A percentile compares a stretch with the other conserved stretches of the same genome.
These are phyloP conservation scores for Synodontis membranacea DNA, from an alignment of 2,113 vertebrate genomes.

Conservation along the genomic window DNA sequence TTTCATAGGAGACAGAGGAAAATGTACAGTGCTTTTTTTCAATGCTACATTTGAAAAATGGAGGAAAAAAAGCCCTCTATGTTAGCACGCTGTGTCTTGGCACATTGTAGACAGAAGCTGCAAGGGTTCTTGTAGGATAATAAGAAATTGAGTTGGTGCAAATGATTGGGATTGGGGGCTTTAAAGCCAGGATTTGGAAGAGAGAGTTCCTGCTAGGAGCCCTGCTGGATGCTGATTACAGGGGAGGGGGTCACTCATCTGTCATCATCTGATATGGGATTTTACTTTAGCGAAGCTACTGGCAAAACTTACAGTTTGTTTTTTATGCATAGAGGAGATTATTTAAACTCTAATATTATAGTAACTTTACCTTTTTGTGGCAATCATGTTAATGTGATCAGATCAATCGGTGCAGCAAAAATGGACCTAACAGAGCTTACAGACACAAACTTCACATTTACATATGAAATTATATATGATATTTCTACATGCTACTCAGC, in stretches of 20 bases:
- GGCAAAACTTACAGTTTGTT: not conserved
- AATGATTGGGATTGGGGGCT: conserved; percentile 56
- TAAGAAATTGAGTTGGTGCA: conserved; percentile 41
- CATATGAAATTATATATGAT: too few species aligned
- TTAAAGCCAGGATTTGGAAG: conserved; percentile 15
- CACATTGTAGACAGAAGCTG: not conserved
- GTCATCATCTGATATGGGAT: conserved; percentile 30
- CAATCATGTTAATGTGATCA: not conserved
- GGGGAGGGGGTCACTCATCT: conserved; percentile 51
- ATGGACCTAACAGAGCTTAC: not conserved
- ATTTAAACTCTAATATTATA: not conserved
- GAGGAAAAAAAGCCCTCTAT: not conserved
- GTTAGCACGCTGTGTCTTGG: not conserved
- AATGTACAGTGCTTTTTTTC: not conserved
- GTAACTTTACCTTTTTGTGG: not conserved
- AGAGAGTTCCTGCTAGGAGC: conserved; percentile 64
- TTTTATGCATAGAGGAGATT: too few species aligned
- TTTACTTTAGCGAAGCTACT: not conserved
- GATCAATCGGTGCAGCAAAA: not conserved
- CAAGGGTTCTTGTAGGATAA: not conserved
- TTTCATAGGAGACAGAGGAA: not conserved
- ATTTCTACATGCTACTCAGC: too few species aligned
- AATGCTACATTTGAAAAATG: not conserved
- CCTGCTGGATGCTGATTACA: conserved; percentile 60
- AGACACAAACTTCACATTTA: not conserved